Evolutionary conservation across 2,113 vertebrate species (phyloP).

Genomic region (Heterotis niloticus): DNA sequence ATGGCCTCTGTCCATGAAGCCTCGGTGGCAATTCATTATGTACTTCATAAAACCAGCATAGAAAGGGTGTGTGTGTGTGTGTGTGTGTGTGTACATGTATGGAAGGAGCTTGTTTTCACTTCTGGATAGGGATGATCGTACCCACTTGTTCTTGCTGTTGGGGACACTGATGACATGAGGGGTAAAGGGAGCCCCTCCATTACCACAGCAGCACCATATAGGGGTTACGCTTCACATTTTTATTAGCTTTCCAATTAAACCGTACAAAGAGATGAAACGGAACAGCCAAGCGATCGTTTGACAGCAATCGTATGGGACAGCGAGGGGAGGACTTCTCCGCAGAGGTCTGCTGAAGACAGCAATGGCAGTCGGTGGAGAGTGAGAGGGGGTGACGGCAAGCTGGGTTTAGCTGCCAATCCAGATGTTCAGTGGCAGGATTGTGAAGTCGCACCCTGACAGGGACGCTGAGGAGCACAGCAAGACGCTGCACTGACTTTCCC

Average conservation of each 20-base stretch:
- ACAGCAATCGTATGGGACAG: constrained; percentile 11
- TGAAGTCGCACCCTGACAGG: not conserved
- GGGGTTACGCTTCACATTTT: constrained; percentile 35
- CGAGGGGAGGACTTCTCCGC: not conserved
- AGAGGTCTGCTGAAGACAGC: not conserved
- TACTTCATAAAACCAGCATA: no score
- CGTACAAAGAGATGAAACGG: constrained; percentile 42
- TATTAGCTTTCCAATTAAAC: constrained; percentile 39
- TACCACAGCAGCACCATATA: not conserved
- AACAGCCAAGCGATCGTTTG: constrained; percentile 31
- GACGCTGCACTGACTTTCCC: no score
- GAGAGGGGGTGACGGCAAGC: not conserved
- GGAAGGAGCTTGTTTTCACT: not conserved
- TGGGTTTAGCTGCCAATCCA: not conserved
- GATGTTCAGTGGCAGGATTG: not conserved
- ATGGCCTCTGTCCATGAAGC: no score
- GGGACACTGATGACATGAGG: not conserved
- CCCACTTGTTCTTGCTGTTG: not conserved
- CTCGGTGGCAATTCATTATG: no score
- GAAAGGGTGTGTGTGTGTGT: no score
- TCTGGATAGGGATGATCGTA: not conserved
- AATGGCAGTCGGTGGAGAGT: not conserved
- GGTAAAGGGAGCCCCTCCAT: not conserved
- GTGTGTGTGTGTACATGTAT: no score
- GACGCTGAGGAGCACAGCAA: no score